These are phyloP conservation scores for Peromyscus eremicus DNA, from an alignment of 2,797 vertebrate species.

Conservation along the genomic window DNA sequence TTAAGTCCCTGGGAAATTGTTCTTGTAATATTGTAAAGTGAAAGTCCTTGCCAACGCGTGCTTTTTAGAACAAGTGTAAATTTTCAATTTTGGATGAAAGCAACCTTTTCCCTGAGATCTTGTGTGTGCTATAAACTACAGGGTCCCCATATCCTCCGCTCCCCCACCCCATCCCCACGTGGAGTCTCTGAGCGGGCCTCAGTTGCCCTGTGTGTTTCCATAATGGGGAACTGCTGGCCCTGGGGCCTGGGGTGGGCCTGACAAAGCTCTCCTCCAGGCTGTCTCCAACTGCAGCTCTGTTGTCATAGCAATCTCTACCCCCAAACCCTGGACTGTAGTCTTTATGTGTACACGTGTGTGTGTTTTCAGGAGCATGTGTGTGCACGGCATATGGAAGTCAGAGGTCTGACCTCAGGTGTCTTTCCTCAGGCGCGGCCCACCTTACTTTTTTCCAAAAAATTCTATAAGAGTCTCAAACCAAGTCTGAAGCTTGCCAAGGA, in stretches of 20 bases:
- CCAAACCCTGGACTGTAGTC: neutral
- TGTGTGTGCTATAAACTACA: neutral
- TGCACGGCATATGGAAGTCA: neutral
- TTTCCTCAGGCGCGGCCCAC: no score
- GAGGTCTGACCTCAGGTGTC: neutral
- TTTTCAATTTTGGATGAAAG: constrained; percentile 45
- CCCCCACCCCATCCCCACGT: neutral
- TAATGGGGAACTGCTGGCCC: neutral
- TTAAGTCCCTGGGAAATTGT: constrained; percentile 59
- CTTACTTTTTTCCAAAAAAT: neutral
- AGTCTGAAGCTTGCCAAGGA: neutral
- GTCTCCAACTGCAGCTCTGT: neutral
- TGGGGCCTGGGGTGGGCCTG: fast-evolving
- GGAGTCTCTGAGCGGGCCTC: neutral
- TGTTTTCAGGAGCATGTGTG: neutral
- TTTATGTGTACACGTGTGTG: neutral
- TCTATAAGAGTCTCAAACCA: neutral
- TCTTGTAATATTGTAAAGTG: constrained; percentile 71
- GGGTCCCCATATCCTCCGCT: neutral
- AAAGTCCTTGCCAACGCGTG: constrained; percentile 64
- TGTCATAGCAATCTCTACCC: no score
- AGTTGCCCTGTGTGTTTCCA: neutral
- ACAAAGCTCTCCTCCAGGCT: neutral
- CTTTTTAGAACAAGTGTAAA: constrained; percentile 49
- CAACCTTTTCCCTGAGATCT: neutral